These are phyloP conservation scores for Scophthalmus maximus DNA, from an alignment of 2,113 vertebrate species.

Conservation along the genomic window DNA sequence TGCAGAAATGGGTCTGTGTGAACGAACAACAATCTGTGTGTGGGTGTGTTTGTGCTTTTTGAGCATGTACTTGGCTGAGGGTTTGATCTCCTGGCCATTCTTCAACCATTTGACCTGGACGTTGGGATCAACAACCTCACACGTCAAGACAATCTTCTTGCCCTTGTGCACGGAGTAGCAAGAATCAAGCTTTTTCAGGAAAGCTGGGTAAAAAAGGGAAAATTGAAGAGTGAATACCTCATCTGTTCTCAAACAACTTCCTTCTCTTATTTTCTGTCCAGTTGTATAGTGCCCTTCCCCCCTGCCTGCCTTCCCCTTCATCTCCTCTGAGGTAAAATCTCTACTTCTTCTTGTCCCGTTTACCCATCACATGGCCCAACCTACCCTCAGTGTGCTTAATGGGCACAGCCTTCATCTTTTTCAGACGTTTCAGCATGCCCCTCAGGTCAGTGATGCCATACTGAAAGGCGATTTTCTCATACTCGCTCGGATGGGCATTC, in stretches of 20 bases:
- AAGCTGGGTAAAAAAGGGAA: slow-evolving; percentile 79
- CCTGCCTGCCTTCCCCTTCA: background rate
- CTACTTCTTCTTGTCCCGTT: background rate
- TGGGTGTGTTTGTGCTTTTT: slow-evolving; percentile 22
- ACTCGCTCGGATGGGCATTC: slow-evolving; percentile 91
- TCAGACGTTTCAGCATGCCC: slow-evolving; percentile 92
- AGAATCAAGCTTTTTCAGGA: slow-evolving; percentile 87
- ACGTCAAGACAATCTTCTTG: slow-evolving; percentile 86
- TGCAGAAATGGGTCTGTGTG: background rate
- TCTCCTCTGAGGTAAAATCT: slow-evolving; percentile 2
- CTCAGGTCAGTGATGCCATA: slow-evolving; percentile 94
- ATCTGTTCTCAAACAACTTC: background rate
- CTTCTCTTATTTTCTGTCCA: background rate
- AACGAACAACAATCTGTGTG: background rate
- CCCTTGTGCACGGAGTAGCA: slow-evolving; percentile 90
- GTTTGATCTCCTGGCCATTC: slow-evolving; percentile 91
- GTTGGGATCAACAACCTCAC: slow-evolving; percentile 87
- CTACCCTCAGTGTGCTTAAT: slow-evolving; percentile 88
- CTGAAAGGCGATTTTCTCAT: slow-evolving; percentile 92
- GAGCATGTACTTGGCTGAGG: slow-evolving; percentile 86
- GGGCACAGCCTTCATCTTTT: slow-evolving; percentile 86
- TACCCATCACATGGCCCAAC: slow-evolving; percentile 13
- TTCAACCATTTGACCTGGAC: slow-evolving; percentile 89
- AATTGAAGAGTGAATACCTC: background rate
- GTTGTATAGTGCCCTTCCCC: background rate